Conservation (phyloP, 2,888 invertebrate genomes). For the Eilema griseolum region DNA sequence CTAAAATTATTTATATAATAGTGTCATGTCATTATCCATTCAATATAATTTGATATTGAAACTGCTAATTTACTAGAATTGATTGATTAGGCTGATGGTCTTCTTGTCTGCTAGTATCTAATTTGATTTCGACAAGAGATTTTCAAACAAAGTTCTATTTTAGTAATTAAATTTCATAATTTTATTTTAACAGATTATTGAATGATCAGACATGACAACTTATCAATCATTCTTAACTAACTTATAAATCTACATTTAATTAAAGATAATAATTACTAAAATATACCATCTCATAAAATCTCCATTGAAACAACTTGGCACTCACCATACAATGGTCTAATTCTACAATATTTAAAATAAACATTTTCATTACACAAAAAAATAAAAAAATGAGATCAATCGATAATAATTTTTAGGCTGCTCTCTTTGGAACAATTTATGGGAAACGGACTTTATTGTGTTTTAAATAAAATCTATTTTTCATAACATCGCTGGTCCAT, state of each 20-base stretch:
- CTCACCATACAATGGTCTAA: conserved; percentile 66
- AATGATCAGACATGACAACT: conserved; percentile 56
- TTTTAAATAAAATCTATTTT: conserved; percentile 58
- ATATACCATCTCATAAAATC: conserved; percentile 75
- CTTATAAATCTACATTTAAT: conserved; percentile 73
- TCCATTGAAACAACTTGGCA: conserved; percentile 79
- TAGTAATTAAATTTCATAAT: not conserved
- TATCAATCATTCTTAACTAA: conserved; percentile 63
- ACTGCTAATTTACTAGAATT: not conserved
- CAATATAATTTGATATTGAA: not conserved
- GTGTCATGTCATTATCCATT: conserved; percentile 21
- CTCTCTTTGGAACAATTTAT: conserved; percentile 86
- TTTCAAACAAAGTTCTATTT: not conserved
- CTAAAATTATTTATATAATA: conserved; percentile 34
- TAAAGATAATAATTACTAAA: conserved; percentile 64
- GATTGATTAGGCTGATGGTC: not conserved
- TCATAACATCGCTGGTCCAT: conserved; percentile 68
- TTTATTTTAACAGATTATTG: conserved; percentile 30
- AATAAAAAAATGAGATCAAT: conserved; percentile 85
- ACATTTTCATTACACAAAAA: conserved; percentile 78
- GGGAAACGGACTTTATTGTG: conserved; percentile 67
- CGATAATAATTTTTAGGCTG: conserved; percentile 86
- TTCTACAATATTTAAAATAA: conserved; percentile 74
- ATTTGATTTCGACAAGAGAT: not conserved
- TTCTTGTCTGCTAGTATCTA: not conserved